These are phyloP conservation scores for Tor tambroides DNA, from an alignment of 2,113 vertebrate genomes.

Conservation along the genomic window DNA sequence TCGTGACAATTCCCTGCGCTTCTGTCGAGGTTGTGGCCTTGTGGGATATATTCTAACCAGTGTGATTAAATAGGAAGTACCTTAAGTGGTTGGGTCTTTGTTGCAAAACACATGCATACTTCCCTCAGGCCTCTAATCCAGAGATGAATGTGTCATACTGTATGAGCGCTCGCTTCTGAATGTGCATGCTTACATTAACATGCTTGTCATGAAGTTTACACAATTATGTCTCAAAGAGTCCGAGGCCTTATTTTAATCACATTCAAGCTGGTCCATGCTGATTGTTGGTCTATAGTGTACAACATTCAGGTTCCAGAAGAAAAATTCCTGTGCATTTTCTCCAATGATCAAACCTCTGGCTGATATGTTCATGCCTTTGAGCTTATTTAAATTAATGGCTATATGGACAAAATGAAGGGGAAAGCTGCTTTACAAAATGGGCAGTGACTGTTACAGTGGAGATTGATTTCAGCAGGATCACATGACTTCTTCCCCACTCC, in stretches of 20 bases:
- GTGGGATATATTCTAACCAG: not conserved
- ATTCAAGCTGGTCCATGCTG: not conserved
- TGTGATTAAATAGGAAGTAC: not conserved
- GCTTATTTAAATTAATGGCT: not conserved
- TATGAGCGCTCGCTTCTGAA: not conserved
- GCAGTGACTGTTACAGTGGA: not conserved
- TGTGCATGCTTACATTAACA: not conserved
- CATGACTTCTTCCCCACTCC: not conserved
- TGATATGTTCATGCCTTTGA: not conserved
- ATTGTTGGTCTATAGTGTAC: not conserved
- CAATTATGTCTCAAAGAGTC: not conserved
- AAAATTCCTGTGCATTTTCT: not conserved
- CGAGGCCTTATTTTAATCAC: not conserved
- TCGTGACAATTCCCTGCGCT: not conserved
- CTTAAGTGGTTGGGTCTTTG: not conserved
- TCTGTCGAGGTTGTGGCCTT: not conserved
- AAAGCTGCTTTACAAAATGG: not conserved
- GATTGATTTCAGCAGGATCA: slow-evolving; percentile 18
- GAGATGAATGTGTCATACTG: not conserved
- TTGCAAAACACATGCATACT: not conserved
- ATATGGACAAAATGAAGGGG: not conserved
- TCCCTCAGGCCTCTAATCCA: not conserved
- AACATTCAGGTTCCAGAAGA: not conserved
- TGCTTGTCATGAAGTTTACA: not conserved
- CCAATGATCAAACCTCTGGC: not conserved